phyloP scores from a whole-genome alignment of 2,113 vertebrate genomes.

The Aptenodytes patagonicus region DNA sequence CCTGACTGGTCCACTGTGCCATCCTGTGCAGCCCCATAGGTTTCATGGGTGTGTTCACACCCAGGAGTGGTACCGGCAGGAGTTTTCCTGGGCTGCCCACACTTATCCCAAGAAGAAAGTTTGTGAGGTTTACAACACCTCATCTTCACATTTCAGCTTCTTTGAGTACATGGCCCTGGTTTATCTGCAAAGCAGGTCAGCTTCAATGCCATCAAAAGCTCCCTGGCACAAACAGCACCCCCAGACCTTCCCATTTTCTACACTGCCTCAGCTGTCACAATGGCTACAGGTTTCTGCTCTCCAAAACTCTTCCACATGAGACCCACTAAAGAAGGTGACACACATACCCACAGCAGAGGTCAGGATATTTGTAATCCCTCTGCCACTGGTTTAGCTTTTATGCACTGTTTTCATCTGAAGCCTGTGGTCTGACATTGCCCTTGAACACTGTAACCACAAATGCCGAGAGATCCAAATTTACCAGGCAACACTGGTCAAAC shows the following conservation, averaged over 20 bases:
- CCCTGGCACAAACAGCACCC: not conserved
- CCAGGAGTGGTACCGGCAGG: fast-evolving
- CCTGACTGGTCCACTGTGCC: not conserved
- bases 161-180: not conserved
- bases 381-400: not conserved
- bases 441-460: not conserved
- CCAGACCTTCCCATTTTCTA: not conserved
- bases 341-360: not conserved
- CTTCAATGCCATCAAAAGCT: not conserved
- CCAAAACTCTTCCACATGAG: not conserved
- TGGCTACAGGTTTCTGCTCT: not conserved
- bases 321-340: not conserved
- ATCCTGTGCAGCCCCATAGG: not conserved
- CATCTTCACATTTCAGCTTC: not conserved
- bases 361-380: not conserved
- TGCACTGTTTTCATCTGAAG: not conserved
- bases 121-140: not conserved
- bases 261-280: not conserved
- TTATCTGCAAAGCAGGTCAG: not conserved
- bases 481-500: not conserved
- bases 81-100: not conserved
- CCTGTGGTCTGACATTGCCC: not conserved
- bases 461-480: not conserved
- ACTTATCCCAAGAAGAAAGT: not conserved
- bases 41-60: not conserved